Base-by-base conservation (phyloP, 2,113 vertebrate genomes). In the Apus apus region DNA sequence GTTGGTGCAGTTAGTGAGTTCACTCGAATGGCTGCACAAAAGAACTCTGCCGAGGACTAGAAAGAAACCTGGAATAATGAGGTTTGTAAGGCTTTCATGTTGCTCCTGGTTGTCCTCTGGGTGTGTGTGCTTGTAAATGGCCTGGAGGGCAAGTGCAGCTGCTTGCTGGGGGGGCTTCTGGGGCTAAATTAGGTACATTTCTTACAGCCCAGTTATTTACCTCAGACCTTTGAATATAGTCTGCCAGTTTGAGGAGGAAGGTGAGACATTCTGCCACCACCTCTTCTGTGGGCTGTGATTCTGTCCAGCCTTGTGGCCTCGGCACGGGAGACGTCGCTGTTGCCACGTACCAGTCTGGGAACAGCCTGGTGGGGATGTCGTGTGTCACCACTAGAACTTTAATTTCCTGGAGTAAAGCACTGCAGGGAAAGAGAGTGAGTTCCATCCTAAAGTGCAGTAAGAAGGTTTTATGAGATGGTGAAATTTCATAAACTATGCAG, bases 361-460 rank as follows among this genome's bases (percentile, higher is more conserved):
- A 98, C 30, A 98, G 79, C 22, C 97, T 95, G 25, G 81, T 57
- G 14, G 97, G 97, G 68, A 98, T 97, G 53, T 97, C 97, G 32
- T 98, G 97, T 36, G 98, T 97, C 50, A 97, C 38, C 22, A 97
- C 94, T 21, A 98, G 27, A 45, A 98, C 96, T 85, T 97, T 98
- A 56, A 98, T 70, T 4, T 94, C 92, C 72, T 94, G 90, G 6
- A 98, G 78, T 48, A 98, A 94, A 86, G 96, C 91, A 11, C 97
- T 97, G 83, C 4, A 3, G 20, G 32, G 73, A 71, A 40, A 92
- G 71, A 89, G 38, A 83, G 30, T 7, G 76, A 78, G 85, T 76
- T 73, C 85, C 56, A 38, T 50, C 71, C 29, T 12, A 4, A 58
- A 72, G 65, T 20, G 58, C 50, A 64, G 48, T 45, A 30, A 6